Base-by-base conservation (phyloP, 2,888 invertebrate species). In the Pomacea canaliculata region DNA sequence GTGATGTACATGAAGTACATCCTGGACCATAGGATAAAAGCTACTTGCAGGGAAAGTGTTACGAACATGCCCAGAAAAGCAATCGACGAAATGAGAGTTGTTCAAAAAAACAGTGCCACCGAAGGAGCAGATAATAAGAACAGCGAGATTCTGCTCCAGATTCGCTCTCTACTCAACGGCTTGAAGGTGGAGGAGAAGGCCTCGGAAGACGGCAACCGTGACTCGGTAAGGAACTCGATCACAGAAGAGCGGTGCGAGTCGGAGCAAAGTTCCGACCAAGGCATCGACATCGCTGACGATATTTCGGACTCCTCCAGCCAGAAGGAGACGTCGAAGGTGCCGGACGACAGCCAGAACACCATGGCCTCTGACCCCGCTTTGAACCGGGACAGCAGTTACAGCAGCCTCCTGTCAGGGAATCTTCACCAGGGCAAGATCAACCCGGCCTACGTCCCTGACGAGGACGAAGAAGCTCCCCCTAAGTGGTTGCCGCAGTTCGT, bases 1-100 rank as follows among this genome's bases (percentile, higher is more conserved):
- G 84, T 77, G 12, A 85, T 86, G 85, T 86, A 86, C 72, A 82
- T 86, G 81, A 81, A 84, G n/a, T 86, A 85, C 67, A 83, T 86
- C 12, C 74, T 86, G 16, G 81, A 83, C 56, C 83, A 81, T 76
- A 68, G 83, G 37, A 79, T 73, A 23, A 79, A 77, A 70, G 59
- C 56, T 46, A 68, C 76, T 13, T 70, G 70, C 73, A 56, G 56
- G 9, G 49, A 70, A 18, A 66, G 62, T 9, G 12, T 56, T n/a
- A 62, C 66, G 13, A 49, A 13, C 37, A 10, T 67, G 18, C 13
- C 49, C 46, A 46, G n/a, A 10, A 59, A 59, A 19, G 12, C 2
- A 56, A 8, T 56, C 51, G 51, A 56, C 12, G 51, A 16, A 56
- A 16, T 16, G 1, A 10, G 37, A 9, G 7, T 16, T 71, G n/a